A percentile compares a stretch with the other conserved stretches of the same genome.
These are phyloP conservation scores for Nibea coibor DNA, from an alignment of 2,113 vertebrate species.

Conservation along the genomic window DNA sequence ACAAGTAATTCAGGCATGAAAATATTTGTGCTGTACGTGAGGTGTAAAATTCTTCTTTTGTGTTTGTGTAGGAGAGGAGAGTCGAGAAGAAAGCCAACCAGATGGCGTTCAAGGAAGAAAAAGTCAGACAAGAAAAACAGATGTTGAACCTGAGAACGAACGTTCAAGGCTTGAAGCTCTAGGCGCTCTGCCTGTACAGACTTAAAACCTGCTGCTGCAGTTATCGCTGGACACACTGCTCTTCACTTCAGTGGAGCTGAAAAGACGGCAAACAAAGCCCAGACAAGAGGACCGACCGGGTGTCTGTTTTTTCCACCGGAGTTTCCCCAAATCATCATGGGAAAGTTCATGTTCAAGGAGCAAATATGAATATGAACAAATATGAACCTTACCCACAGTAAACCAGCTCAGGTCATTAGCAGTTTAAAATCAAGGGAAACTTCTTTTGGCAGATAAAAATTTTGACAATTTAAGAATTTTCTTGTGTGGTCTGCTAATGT, in stretches of 20 bases:
- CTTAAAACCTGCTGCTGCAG: neutral
- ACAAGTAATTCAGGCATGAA: neutral
- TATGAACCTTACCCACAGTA: neutral
- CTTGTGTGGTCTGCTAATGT: neutral
- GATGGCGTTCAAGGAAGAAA: constrained; percentile 92
- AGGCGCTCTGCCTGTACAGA: constrained; percentile 32
- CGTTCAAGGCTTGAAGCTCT: constrained; percentile 91
- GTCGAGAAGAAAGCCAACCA: constrained; percentile 95
- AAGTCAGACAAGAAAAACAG: constrained; percentile 92
- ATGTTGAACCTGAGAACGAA: constrained; percentile 89
- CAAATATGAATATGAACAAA: neutral
- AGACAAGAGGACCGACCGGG: neutral
- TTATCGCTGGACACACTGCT: neutral
- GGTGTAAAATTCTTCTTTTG: neutral
- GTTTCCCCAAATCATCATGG: neutral
- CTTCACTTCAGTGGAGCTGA: neutral
- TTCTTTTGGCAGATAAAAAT: too few relatives aligned
- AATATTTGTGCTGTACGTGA: neutral
- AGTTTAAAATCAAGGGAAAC: neutral
- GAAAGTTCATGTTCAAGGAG: neutral
- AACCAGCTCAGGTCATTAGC: neutral
- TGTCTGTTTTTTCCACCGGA: neutral
- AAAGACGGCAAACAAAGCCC: too few relatives aligned
- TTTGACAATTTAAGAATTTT: neutral
- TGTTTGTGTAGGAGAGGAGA: constrained; percentile 87